These are phyloP conservation scores for Drosophila nebulosa DNA, from an alignment of 1,140 invertebrate genomes.

Conservation along the genomic window DNA sequence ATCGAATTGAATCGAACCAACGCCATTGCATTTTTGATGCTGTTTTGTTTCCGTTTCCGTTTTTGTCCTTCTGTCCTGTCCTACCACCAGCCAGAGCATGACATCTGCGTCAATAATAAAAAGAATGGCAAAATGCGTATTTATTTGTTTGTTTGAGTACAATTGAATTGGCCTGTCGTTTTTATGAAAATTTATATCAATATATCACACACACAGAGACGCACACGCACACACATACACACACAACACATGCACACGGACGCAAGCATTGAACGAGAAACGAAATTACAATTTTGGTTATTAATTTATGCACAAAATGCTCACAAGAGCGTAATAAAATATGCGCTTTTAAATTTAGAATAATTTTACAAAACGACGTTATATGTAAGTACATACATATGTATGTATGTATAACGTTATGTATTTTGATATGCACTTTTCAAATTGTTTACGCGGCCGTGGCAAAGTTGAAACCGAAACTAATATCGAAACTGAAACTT, in stretches of 20 bases:
- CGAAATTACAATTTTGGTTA: constrained; percentile 37
- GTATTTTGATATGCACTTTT: not conserved
- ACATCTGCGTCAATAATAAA: constrained; percentile 33
- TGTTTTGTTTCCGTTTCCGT: constrained; percentile 74
- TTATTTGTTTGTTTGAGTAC: not conserved
- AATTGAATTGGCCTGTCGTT: constrained; percentile 41
- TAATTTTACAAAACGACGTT: constrained; percentile 7
- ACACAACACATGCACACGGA: not conserved
- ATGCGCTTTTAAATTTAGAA: constrained; percentile 15
- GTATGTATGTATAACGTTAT: too few relatives aligned
- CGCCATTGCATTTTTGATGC: constrained; percentile 43
- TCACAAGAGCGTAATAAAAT: constrained; percentile 28
- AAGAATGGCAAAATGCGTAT: not conserved
- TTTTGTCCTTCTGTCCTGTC: not conserved
- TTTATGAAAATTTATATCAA: constrained; percentile 46
- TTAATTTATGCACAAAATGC: constrained; percentile 38
- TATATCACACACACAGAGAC: constrained; percentile 31
- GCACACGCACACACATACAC: not conserved
- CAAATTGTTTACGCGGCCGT: constrained; percentile 9
- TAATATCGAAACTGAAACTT: constrained; percentile 2
- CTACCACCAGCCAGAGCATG: constrained; percentile 13
- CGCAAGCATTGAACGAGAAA: not conserved
- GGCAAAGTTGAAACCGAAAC: constrained; percentile 26
- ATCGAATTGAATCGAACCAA: constrained; percentile 6
- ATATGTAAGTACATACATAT: not conserved